Conservation (phyloP, 2,113 vertebrate genomes). For the Egretta garzetta region DNA sequence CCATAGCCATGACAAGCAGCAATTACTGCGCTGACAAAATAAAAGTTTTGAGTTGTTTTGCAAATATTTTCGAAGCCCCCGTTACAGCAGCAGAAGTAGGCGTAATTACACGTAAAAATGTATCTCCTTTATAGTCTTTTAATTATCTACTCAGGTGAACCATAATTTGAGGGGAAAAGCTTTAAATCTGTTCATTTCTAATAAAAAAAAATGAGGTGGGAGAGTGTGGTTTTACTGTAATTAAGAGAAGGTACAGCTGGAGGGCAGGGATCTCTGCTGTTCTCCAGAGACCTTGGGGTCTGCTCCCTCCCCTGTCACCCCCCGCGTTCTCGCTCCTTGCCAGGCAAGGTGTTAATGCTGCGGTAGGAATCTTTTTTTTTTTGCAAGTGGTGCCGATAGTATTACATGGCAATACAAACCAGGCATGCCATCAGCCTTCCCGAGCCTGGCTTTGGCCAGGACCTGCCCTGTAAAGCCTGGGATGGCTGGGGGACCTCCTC, state of each 20-base stretch:
- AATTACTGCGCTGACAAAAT: conserved; percentile 65
- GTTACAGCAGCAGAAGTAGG: conserved; percentile 30
- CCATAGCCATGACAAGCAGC: conserved; percentile 41
- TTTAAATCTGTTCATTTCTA: conserved; percentile 66
- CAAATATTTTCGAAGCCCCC: conserved; percentile 68
- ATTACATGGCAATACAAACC: background rate
- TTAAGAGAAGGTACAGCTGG: background rate
- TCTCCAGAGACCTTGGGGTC: background rate
- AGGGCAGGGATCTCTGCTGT: background rate
- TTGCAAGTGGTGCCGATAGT: fast-evolving
- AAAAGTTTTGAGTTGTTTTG: conserved; percentile 71
- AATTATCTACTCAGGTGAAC: conserved; percentile 75
- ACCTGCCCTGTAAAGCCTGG: background rate
- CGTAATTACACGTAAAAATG: conserved; percentile 64
- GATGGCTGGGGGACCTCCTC: fast-evolving
- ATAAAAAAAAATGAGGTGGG: conserved; percentile 57
- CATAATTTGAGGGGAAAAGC: conserved; percentile 68
- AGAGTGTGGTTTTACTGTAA: conserved; percentile 52
- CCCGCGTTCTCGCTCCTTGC: fast-evolving
- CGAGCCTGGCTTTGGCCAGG: background rate
- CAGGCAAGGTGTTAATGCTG: fast-evolving
- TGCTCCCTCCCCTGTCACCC: background rate
- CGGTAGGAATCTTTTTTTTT: background rate
- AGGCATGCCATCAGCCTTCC: background rate
- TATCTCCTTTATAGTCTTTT: conserved; percentile 66